Evolutionary conservation across 64 coral and sea anemone species (phyloP).

Genomic region (Cladopsammia gracilis): DNA sequence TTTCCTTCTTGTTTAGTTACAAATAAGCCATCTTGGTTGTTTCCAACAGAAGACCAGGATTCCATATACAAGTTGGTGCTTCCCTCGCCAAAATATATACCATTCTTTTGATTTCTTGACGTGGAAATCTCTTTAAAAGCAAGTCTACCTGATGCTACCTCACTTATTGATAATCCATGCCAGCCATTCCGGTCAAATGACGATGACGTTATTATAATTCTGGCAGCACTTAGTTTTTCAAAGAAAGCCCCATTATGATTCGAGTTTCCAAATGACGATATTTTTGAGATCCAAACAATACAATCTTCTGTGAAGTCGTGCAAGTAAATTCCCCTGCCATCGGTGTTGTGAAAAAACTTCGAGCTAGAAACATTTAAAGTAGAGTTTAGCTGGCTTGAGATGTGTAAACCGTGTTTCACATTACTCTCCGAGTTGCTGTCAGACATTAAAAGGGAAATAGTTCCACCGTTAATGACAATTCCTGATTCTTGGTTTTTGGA

Average conservation of each 20-base stretch:
- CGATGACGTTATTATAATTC: neutral
- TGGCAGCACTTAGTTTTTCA: neutral
- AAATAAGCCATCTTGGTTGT: constrained; percentile 46
- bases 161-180: constrained; percentile 23
- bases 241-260: neutral
- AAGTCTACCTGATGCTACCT: neutral
- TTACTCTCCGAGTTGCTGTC: neutral
- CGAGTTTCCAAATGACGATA: neutral
- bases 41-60: constrained; percentile 34
- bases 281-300: neutral
- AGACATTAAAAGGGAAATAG: neutral
- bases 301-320: neutral
- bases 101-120: constrained; percentile 26
- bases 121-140: constrained; percentile 6
- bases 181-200: constrained; percentile 16
- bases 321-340: neutral
- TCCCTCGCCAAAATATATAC: constrained; percentile 33
- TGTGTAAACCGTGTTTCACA: neutral
- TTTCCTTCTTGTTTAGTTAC: constrained; percentile 59
- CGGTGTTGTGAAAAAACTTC: neutral
- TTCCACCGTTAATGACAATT: neutral
- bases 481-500: constrained; percentile 3
- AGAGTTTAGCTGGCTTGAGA: neutral
- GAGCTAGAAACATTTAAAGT: neutral
- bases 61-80: neutral